phyloP scores from a whole-genome alignment of 2,888 invertebrate genomes.

The Anagyrus pseudococci region DNA sequence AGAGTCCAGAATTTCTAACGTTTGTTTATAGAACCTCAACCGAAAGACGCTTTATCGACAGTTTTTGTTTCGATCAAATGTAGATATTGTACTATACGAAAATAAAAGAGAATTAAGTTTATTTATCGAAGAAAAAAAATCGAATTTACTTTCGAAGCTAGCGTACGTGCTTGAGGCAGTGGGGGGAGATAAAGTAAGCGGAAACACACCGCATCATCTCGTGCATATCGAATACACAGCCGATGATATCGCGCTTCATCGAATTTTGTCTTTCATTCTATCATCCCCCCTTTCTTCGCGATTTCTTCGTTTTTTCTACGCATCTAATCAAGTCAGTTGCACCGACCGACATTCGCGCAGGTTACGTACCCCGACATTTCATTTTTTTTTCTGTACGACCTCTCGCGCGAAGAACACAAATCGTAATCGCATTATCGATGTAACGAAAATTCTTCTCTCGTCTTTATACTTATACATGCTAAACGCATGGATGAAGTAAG shows the following conservation, averaged over 20 bases:
- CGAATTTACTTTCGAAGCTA: too few species aligned
- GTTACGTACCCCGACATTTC: too few species aligned
- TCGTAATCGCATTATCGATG: slow-evolving; percentile 55
- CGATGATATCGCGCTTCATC: too few species aligned
- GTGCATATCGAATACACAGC: too few species aligned
- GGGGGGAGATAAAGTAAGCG: too few species aligned
- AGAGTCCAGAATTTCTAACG: slow-evolving; percentile 50
- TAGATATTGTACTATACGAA: slow-evolving; percentile 57
- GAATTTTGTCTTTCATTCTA: neutral
- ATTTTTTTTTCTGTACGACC: slow-evolving; percentile 49
- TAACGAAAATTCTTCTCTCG: slow-evolving; percentile 46
- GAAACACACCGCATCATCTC: too few species aligned
- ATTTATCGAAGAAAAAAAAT: slow-evolving; percentile 18
- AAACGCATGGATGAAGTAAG: neutral
- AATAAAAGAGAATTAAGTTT: slow-evolving; percentile 41
- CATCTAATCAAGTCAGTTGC: slow-evolving; percentile 27
- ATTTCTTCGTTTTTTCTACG: neutral
- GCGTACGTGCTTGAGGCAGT: too few species aligned
- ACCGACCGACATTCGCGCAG: too few species aligned
- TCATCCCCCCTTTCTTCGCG: slow-evolving; percentile 4
- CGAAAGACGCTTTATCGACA: slow-evolving; percentile 39
- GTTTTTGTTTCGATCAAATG: slow-evolving; percentile 46
- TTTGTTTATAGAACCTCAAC: slow-evolving; percentile 50
- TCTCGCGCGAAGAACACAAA: slow-evolving; percentile 12
- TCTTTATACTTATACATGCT: slow-evolving; percentile 29